Base-by-base conservation (phyloP, 2,888 invertebrate genomes). In the Heliconius ethilla region DNA sequence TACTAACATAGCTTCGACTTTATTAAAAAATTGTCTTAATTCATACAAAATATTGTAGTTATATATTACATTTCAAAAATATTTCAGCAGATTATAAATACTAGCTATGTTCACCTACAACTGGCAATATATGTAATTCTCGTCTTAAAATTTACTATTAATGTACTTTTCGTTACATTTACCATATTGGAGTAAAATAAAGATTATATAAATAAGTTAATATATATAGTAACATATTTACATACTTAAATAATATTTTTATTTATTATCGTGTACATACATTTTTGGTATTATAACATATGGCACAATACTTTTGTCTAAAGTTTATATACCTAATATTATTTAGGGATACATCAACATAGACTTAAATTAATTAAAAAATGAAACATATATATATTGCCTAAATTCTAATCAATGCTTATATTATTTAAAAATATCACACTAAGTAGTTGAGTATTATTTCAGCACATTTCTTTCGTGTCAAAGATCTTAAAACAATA, bases 401-500 rank as follows among this genome's bases (percentile, higher is more conserved):
- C 63, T 59, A 59, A 27, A 45, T 27, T 33, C 25, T 73, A 74
- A 63, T 37, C 18, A 25, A 25, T 25, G 6, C 37, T 62, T 40
- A 74, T 75, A 66, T 76, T 33, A 55, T 72, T 18, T 69, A 67
- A 70, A 77, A 18, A 79, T 78, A 80, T 79, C 80, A 80, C 80
- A 79, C 81, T 78, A 78, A 75, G 40, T 78, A 80, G 69, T 79
- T 81, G 81, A 82, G 82, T 82, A 82, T 82, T 82, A 74, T 75
- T 67, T 79, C 29, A 76, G 75, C 70, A 66, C 33, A 25, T 72
- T 55, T 72, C 15, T 59, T 10, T 59, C n/a, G 13, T 33, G 72
- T n/a, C n/a, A 33, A 59, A 33, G 11, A 33, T 59, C n/a, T 13
- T 40, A 63, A 37, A 45, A 70, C 73, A 69, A 65, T 22, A 51